phyloP scores from a whole-genome alignment of 2,113 vertebrate genomes.

The Sula dactylatra region DNA sequence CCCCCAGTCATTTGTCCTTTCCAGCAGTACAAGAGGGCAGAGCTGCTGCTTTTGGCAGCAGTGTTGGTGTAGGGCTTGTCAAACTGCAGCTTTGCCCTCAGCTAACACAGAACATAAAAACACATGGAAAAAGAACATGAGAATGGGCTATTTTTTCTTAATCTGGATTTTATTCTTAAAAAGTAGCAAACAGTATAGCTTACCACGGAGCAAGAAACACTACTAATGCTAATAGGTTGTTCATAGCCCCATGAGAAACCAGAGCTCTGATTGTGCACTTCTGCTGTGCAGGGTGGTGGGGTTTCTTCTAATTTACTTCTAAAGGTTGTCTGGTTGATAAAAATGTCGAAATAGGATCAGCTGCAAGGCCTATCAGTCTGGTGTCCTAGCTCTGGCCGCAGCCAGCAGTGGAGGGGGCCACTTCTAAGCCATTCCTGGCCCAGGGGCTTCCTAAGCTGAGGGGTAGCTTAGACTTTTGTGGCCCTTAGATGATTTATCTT shows the following conservation, averaged over 20 bases:
- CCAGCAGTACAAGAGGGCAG: background rate
- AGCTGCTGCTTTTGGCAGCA: constrained; percentile 1
- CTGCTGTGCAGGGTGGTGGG: background rate
- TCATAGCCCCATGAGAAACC: background rate
- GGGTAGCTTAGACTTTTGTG: background rate
- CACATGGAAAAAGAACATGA: background rate
- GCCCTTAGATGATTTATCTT: background rate
- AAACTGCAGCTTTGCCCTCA: background rate
- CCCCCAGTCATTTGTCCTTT: background rate
- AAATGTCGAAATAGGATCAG: background rate
- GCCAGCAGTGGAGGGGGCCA: background rate
- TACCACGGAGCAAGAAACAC: background rate
- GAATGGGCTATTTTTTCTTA: background rate
- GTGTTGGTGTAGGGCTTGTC: background rate
- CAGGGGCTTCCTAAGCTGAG: background rate
- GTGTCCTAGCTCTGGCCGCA: background rate
- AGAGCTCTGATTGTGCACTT: background rate
- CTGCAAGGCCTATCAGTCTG: background rate
- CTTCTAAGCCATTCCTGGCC: background rate
- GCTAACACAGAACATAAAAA: background rate
- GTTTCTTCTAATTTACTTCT: background rate
- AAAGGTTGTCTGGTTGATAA: background rate
- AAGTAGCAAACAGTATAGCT: background rate
- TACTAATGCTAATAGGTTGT: background rate
- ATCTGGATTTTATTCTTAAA: background rate